phyloP scores from a whole-genome alignment of 1,140 invertebrate species.

The Neoseiulus cucumeris region DNA sequence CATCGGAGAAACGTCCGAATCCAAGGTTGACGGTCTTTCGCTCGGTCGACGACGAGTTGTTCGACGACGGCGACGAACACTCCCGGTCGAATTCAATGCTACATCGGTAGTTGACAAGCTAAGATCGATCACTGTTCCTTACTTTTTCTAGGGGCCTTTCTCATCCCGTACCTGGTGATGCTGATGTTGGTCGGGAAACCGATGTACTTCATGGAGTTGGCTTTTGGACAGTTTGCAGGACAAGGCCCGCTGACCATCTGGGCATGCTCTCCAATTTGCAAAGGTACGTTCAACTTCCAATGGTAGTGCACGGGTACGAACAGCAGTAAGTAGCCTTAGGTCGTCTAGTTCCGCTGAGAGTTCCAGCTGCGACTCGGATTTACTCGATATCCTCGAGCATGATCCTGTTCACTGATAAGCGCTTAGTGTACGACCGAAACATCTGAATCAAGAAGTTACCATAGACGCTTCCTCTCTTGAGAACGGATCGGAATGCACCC shows the following conservation, averaged over 20 bases:
- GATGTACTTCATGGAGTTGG: constrained; percentile 41
- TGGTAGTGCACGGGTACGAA: neutral
- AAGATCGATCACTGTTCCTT: neutral
- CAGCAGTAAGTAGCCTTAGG: neutral
- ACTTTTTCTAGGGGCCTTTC: constrained; percentile 43
- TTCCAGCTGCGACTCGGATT: neutral
- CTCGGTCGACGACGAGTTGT: no score
- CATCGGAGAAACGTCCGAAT: no score
- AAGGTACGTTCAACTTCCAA: constrained; percentile 22
- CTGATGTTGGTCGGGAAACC: constrained; percentile 53
- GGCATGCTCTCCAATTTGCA: constrained; percentile 30
- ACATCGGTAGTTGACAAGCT: no score
- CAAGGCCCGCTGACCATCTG: constrained; percentile 31
- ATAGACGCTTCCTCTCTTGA: no score
- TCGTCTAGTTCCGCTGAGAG: neutral
- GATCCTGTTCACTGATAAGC: neutral
- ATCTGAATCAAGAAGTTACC: no score
- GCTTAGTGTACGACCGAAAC: no score
- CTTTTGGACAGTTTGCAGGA: constrained; percentile 35
- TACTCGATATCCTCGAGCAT: neutral
- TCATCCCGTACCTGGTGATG: constrained; percentile 57
- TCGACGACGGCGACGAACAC: no score
- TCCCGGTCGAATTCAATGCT: no score
- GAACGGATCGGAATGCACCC: no score
- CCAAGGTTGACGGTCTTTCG: no score